Base-by-base conservation (phyloP, 1,140 invertebrate species). In the Diabrotica virgifera region DNA sequence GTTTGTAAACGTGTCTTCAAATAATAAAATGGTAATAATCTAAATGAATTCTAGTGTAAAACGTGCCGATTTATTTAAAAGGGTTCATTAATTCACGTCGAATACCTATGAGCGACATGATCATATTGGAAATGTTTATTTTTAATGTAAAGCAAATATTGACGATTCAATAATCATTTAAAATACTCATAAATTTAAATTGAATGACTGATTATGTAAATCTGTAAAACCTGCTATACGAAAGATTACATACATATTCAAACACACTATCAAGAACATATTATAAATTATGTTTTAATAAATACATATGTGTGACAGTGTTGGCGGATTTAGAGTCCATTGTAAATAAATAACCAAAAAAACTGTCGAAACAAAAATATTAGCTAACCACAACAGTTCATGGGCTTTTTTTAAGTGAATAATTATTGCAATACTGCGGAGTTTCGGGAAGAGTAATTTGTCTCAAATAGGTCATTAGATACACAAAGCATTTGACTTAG, bases 121-220 rank as follows among this genome's bases (percentile, higher is more conserved):
- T 24, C 35, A 24, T 10, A 9, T 10, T 14, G 53, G n/a, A 24
- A 36, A 24, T 14, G 24, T 55, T 55, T 55, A 14, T 55, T 14
- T 55, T 55, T 14, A 55, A 55, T 36, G 53, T 55, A 14, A 55
- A 55, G 8, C 24, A 24, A 55, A 55, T 55, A 55, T 55, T 55
- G 11, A 14, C 24, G 24, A 55, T 40, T 14, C 51, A 46, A 61
- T 40, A 36, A 52, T 40, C 14, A 24, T 36, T 52, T 61, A 14
- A 12, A 11, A 36, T 37, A 12, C 36, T 11, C 46, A 52, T 36
- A 36, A 35, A 61, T 35, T 52, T 50, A 61, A 61, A 51, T 40
- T 36, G 40, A 61, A 61, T 61, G 50, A 61, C 51, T 61, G 35
- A 61, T 55, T 55, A 55, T 55, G 9, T 36, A 55, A 55, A 55